Conservation (phyloP, 2,797 vertebrate genomes). For the Clamator glandarius region DNA sequence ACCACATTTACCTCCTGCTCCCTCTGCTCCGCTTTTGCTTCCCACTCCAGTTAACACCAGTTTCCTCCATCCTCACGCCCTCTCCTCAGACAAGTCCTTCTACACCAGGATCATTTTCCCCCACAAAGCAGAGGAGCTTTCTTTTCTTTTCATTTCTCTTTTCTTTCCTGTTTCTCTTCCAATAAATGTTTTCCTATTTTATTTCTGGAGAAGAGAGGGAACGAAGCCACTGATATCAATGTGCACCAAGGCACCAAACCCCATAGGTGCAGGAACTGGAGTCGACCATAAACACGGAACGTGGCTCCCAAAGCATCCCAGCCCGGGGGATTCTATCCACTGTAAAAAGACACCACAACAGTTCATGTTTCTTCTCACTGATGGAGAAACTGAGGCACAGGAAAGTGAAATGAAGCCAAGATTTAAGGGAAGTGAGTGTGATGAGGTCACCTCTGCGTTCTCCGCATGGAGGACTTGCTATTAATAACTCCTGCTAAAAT, state of each 20-base stretch:
- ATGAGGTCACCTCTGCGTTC: neutral
- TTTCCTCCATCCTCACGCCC: accelerated
- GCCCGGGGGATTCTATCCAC: accelerated
- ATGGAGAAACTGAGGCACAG: neutral
- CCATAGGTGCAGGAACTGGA: neutral
- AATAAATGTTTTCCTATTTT: too few species aligned
- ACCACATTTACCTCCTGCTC: neutral
- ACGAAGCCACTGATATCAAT: accelerated
- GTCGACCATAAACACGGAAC: accelerated
- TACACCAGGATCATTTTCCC: accelerated
- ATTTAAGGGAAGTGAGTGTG: neutral
- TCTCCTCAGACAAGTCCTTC: accelerated
- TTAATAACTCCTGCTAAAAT: neutral
- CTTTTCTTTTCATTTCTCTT: neutral
- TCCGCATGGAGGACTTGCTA: neutral
- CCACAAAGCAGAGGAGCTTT: neutral
- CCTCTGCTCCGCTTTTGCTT: accelerated
- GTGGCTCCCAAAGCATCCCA: accelerated
- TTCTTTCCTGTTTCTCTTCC: neutral
- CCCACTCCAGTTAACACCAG: neutral
- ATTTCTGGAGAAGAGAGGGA: neutral
- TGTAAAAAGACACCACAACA: accelerated
- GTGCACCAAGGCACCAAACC: accelerated
- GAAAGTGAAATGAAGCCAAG: neutral
- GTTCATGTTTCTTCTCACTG: accelerated